phyloP scores from a whole-genome alignment of 2,797 vertebrate species.

The Mastacembelus armatus region DNA sequence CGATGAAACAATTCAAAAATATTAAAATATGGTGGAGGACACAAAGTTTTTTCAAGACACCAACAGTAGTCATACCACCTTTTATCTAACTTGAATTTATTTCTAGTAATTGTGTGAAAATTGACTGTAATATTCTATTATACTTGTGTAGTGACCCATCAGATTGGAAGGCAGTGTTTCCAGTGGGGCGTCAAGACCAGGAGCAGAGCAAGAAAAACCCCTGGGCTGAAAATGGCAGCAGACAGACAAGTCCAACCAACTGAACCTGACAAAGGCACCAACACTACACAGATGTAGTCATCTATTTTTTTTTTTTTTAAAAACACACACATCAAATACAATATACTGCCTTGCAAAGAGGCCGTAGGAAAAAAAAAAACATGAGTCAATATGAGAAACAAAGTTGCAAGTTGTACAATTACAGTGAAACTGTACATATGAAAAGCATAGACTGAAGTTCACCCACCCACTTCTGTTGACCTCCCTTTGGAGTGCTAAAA shows the following conservation, averaged over 20 bases:
- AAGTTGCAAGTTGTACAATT: conserved; percentile 63
- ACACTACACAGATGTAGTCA: conserved; percentile 80
- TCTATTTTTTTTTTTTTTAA: conserved; percentile 59
- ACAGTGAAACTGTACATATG: conserved; percentile 69
- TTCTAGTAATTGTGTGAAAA: conserved; percentile 31
- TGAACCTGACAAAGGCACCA: conserved; percentile 80
- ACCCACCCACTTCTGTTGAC: conserved; percentile 54
- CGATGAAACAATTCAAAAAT: conserved; percentile 19
- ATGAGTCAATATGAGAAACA: conserved; percentile 53
- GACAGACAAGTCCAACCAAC: conserved; percentile 74
- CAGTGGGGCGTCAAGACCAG: conserved; percentile 61
- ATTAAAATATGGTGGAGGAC: conserved; percentile 19
- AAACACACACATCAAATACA: conserved; percentile 75
- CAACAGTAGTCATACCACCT: conserved; percentile 46
- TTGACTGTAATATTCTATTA: conserved; percentile 6
- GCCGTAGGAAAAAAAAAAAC: conserved; percentile 60
- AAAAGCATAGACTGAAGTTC: conserved; percentile 60
- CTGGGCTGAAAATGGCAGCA: conserved; percentile 58
- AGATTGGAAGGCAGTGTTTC: conserved; percentile 68
- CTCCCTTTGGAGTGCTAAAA: conserved; percentile 67
- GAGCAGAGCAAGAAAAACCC: conserved; percentile 67
- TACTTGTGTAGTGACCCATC: conserved; percentile 28
- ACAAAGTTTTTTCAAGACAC: conserved; percentile 44
- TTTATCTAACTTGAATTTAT: conserved; percentile 43
- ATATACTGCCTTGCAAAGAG: conserved; percentile 72